Evolutionary conservation across 2,797 vertebrate genomes (phyloP), one percentile per base, ranked within the genome.

Genomic region (Chloroceryle amazona): DNA sequence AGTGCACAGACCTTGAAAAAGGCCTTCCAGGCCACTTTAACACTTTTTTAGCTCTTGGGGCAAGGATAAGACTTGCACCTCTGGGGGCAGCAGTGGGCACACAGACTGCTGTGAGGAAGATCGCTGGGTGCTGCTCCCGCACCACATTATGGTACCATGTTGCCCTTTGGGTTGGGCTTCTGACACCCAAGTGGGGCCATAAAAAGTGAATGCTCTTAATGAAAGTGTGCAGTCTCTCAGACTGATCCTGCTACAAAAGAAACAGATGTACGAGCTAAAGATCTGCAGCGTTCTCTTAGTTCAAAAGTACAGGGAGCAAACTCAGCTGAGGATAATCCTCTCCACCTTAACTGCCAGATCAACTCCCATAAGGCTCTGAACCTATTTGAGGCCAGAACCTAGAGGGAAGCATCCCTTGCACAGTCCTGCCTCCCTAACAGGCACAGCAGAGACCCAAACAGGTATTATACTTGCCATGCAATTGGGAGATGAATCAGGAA

Each of bases 31-130:
- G 5, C n/a, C 63, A 10, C 26, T 33, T n/a, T 8, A 5, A 9
- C 0, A 4, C 37, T 37, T 37, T 37, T 37, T 37, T 37, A 70
- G 70, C 42, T 41, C 44, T 35, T 0, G 1, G 46, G 42, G 15
- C 1, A 8, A 54, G 44, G 57, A 3, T 13, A 17, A 58, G 33
- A 52, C 16, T 8, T 1, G 3, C 20, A 23, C 6, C 51, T 4
- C 22, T 25, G 39, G 46, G 22, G 20, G 33, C 88, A 88, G 71
- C 42, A 66, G 2, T 51, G 49, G 21, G 58, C 66, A 49, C n/a
- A 4, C 13, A 7, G 67, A 4, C 35, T 70, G 55, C 23, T 0
- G 0, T 3, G 37, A 58, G 33, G 46, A 49, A 71, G 25, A 35
- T 4, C 13, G 17, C 65, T 26, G 19, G 37, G 37, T 62, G 42